Conservation (phyloP, 2,888 invertebrate species). For the Exocentrus adspersus region DNA sequence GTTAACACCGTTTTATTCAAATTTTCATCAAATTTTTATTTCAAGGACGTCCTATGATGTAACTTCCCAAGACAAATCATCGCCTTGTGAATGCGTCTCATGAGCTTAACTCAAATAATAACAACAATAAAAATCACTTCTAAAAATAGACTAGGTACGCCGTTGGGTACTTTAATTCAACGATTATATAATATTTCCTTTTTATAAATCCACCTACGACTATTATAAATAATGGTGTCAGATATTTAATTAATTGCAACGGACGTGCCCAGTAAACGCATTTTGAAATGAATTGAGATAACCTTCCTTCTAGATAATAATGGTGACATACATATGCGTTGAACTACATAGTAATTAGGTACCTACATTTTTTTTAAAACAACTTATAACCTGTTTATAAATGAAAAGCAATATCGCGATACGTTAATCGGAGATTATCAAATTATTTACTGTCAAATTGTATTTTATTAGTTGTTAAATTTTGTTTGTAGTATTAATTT, state of each 20-base stretch:
- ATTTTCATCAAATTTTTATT: slow-evolving; percentile 32
- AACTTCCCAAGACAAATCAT: slow-evolving; percentile 28
- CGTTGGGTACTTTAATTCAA: slow-evolving; percentile 5
- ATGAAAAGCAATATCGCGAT: no score
- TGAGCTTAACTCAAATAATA: slow-evolving; percentile 16
- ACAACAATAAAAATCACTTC: slow-evolving; percentile 38
- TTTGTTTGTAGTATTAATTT: no score
- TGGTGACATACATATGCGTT: no score
- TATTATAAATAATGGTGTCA: neutral
- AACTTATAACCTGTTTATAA: no score
- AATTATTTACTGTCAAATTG: no score
- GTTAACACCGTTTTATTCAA: slow-evolving; percentile 33
- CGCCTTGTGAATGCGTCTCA: slow-evolving; percentile 17
- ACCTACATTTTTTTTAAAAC: no score
- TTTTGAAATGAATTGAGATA: neutral
- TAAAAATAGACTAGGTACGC: slow-evolving; percentile 37
- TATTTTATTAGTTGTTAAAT: no score
- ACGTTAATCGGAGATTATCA: no score
- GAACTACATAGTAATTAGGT: no score
- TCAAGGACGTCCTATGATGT: slow-evolving; percentile 39
- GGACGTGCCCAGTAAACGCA: neutral
- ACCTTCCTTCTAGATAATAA: neutral
- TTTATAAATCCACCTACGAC: neutral
- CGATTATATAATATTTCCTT: slow-evolving; percentile 13
- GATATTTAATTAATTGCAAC: neutral